Conservation (phyloP, 2,888 invertebrate species). For the Coelogynopora nodosa region DNA sequence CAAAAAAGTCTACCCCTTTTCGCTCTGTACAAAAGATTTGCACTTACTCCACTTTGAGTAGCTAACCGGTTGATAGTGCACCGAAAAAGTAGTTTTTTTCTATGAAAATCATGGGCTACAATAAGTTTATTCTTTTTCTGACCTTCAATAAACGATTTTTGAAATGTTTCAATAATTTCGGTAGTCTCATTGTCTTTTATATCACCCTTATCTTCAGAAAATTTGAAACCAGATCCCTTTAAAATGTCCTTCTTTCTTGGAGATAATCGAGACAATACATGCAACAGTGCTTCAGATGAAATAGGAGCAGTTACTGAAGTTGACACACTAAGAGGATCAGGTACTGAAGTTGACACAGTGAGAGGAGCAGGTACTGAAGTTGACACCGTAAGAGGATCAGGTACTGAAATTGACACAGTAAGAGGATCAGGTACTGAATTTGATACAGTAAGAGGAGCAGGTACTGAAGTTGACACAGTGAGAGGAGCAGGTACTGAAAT, state of each 20-base stretch:
- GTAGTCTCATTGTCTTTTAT: background rate
- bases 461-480: no score
- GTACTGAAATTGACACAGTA: no score
- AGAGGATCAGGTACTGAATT: no score
- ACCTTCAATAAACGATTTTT: background rate
- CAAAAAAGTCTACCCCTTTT: background rate
- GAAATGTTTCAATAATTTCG: background rate
- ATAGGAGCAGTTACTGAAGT: background rate
- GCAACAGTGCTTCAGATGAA: background rate
- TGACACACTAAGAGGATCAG: no score
- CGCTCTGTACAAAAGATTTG: background rate
- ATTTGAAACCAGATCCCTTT: background rate
- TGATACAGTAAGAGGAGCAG: background rate
- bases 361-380: no score
- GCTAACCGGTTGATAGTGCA: background rate
- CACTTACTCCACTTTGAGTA: background rate
- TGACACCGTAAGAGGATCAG: no score
- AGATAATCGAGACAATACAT: background rate
- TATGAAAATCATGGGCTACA: background rate
- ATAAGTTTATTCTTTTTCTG: background rate
- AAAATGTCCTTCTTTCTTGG: background rate
- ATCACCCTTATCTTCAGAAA: background rate
- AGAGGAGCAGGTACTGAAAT: no score
- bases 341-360: no score
- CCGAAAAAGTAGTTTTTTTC: background rate